Percentiles rank a stretch among this genome's conserved stretches.
phyloP scores from a whole-genome alignment of 2,113 vertebrate genomes.

The Peromyscus polionotus region DNA sequence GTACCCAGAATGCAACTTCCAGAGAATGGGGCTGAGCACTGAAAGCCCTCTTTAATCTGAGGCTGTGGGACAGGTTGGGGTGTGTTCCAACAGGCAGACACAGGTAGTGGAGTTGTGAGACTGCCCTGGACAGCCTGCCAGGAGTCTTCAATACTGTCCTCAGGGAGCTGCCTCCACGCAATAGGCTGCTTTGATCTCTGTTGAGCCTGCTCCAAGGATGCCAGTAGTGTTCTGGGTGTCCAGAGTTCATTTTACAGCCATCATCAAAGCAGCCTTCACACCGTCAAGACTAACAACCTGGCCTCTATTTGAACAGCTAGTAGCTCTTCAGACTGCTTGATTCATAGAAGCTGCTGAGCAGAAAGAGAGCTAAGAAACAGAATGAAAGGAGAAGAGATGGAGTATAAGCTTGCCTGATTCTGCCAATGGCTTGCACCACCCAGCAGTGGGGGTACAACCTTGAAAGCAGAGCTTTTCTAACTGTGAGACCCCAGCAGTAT shows the following conservation, averaged over 20 bases:
- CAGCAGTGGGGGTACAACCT: neutral
- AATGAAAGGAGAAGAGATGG: neutral
- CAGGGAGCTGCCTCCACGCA: slow-evolving; percentile 48
- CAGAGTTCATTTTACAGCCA: slow-evolving; percentile 69
- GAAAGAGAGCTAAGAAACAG: slow-evolving; percentile 42
- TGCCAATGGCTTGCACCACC: neutral
- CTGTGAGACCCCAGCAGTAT: neutral
- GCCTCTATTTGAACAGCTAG: slow-evolving; percentile 72
- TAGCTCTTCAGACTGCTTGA: slow-evolving; percentile 64
- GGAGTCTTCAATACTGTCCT: slow-evolving; percentile 61
- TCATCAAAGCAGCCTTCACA: slow-evolving; percentile 83
- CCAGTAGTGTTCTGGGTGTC: slow-evolving; percentile 70
- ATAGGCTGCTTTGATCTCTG: slow-evolving; percentile 74
- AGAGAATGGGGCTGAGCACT: slow-evolving; percentile 65
- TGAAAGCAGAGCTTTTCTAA: neutral
- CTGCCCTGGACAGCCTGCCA: slow-evolving; percentile 57
- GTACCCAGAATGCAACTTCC: slow-evolving; percentile 62
- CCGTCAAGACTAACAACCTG: slow-evolving; percentile 69
- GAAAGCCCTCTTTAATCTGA: slow-evolving; percentile 73
- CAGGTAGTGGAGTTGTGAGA: slow-evolving; percentile 56
- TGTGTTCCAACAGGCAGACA: slow-evolving; percentile 39
- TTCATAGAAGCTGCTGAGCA: slow-evolving; percentile 61
- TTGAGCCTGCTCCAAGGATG: slow-evolving; percentile 36
- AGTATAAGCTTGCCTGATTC: fast-evolving
- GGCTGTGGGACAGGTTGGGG: slow-evolving; percentile 49